Evolutionary conservation across 2,113 vertebrate species (phyloP), one percentile per base, ranked within the genome.

Genomic region (Scomber scombrus): DNA sequence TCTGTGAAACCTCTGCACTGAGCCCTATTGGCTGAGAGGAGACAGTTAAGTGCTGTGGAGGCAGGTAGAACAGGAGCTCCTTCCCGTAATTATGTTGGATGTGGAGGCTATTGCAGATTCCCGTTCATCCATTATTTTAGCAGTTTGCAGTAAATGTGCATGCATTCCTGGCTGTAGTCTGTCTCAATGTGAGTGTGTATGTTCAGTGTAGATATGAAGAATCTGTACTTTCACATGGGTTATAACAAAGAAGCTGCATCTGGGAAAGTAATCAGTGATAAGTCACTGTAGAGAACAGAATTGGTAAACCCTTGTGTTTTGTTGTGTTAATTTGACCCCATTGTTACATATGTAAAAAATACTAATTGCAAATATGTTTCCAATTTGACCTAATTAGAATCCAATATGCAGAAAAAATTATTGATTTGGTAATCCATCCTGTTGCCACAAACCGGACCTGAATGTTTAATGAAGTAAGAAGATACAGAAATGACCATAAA

Each of bases 81-180:
- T 89, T 85, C 78, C 75, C n/a, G 75, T 79, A 84, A 84, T 76
- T 62, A 45, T 55, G 57, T 23, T 72, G 66, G 62, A 61, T 56
- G 43, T 50, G 51, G 70, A 63, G 29, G 60, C 81, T 75, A 81
- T 70, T 77, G 85, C 40, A 58, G 66, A 75, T 84, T 87, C 71
- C 70, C 18, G n/a, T 43, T 84, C 72, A 84, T 69, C 80, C 70
- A 61, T 84, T 75, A 69, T 69, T 85, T 62, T 21, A 77, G 66
- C 26, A 12, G 63, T 58, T 68, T 68, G 65, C 68, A 4, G 71
- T 60, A 83, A 82, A 70, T 43, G 61, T 49, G 43, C 49, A 55
- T 6, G 13, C 45, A 29, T 80, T 81, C 26, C 69, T 65, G 71
- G 31, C 51, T 60, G 21, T 11, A 50, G 34, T 56, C 14, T 3